Conservation (phyloP, 1,140 invertebrate species). For the roundworm (Caenorhabditis elegans) region WBcel235 BX284605.5:13796001-13796500, state of each 20-base stretch:
- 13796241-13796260: not conserved
- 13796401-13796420: slow-evolving; percentile 12
- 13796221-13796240: not conserved
- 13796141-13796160: not conserved
- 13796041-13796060: not conserved
- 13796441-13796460: slow-evolving; percentile 31
- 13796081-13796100: not conserved
- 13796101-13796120: not conserved
- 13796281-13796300: not conserved
- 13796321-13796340: slow-evolving; percentile 13
- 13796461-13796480: not conserved
- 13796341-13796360: slow-evolving; percentile 29
- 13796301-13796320: not conserved
- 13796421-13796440: not conserved
- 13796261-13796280: too few relatives aligned
- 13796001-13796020: not conserved
- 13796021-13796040: not conserved
- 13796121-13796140: slow-evolving; percentile 1
- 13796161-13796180: not conserved
- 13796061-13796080: not conserved
- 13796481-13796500: not conserved
- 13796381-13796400: not conserved
- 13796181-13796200: slow-evolving; percentile 18
- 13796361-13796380: not conserved
- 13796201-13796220: slow-evolving; percentile 17